phyloP scores from a whole-genome alignment of 2,797 vertebrate genomes.

The Euphonia xanthogaster region DNA sequence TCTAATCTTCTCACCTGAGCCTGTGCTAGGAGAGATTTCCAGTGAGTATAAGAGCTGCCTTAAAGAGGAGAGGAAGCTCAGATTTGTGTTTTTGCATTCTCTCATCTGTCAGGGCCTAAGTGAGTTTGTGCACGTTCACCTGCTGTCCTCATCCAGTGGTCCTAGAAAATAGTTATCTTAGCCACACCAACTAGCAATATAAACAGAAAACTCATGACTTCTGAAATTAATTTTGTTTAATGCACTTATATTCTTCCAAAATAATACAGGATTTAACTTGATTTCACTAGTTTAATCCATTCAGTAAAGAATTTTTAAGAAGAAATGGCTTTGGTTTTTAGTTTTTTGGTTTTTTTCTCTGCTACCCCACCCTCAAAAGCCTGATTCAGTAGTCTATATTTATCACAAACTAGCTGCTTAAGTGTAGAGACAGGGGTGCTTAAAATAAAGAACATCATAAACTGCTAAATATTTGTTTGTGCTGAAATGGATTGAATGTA shows the following conservation, averaged over 20 bases:
- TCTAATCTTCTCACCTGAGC: not conserved
- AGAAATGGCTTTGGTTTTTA: not conserved
- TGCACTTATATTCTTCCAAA: not conserved
- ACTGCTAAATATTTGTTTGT: not conserved
- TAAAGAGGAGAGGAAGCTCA: not conserved
- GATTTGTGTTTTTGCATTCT: not conserved
- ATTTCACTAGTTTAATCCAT: not conserved
- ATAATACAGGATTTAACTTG: not conserved
- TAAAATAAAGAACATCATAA: not conserved
- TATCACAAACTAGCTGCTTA: not conserved
- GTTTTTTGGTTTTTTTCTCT: rapidly evolving
- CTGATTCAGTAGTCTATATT: not conserved
- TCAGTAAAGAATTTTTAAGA: not conserved
- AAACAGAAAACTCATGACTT: not conserved
- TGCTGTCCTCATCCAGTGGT: rapidly evolving
- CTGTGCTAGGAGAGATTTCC: not conserved
- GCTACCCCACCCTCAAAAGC: not conserved
- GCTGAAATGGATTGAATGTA: not conserved
- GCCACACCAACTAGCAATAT: not conserved
- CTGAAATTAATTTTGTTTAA: not conserved
- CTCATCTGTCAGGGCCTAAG: not conserved
- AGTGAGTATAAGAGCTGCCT: not conserved
- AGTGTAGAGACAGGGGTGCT: not conserved
- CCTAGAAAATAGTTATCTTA: not conserved
- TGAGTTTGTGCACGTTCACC: rapidly evolving